phyloP scores from a whole-genome alignment of 2,113 vertebrate genomes.

The Notothenia rossii region DNA sequence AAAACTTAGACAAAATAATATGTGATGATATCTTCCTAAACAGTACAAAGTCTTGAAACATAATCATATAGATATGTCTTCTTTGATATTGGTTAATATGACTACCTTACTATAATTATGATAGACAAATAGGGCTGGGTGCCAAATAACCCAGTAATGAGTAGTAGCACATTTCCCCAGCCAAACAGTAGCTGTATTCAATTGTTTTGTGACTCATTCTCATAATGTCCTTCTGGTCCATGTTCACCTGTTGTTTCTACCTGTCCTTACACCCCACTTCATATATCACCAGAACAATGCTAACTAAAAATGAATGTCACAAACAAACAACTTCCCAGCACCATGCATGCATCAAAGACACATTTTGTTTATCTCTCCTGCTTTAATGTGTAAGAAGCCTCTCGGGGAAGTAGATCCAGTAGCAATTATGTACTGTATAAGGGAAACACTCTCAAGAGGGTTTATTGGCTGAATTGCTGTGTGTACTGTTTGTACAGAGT shows the following conservation, averaged over 20 bases:
- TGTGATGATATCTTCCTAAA: too few relatives aligned
- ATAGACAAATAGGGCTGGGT: too few relatives aligned
- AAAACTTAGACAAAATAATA: too few relatives aligned
- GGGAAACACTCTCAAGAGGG: conserved; percentile 25
- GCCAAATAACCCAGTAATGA: too few relatives aligned
- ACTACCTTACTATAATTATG: too few relatives aligned
- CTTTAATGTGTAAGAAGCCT: conserved; percentile 44
- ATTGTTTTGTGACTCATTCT: background rate
- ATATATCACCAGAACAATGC: background rate
- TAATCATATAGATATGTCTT: too few relatives aligned
- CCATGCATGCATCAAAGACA: conserved; percentile 23
- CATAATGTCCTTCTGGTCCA: conserved; percentile 2
- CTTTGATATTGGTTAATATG: too few relatives aligned
- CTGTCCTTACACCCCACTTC: background rate
- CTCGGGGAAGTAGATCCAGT: conserved; percentile 5
- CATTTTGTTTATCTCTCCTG: conserved; percentile 30
- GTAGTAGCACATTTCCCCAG: too few relatives aligned
- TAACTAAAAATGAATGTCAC: conserved; percentile 8
- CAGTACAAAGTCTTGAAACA: too few relatives aligned
- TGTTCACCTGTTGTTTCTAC: conserved; percentile 5
- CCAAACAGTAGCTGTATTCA: too few relatives aligned
- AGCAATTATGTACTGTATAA: conserved; percentile 48
- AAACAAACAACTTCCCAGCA: background rate
- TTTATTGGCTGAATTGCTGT: conserved; percentile 15
- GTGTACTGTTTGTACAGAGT: conserved; percentile 21